Conservation (phyloP, 2,888 invertebrate species). For the Aporophyla nigra region DNA sequence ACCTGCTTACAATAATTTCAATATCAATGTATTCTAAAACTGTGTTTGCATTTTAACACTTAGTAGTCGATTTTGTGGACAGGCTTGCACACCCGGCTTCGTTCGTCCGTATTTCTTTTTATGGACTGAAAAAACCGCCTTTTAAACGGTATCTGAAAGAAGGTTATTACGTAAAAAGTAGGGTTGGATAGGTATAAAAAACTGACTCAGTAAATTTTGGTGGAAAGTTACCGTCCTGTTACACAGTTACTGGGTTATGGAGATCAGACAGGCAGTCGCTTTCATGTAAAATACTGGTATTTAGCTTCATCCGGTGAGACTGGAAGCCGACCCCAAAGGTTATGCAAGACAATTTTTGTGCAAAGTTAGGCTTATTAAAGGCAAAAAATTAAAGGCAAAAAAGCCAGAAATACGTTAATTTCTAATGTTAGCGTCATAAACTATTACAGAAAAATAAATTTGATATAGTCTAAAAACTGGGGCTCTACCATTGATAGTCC, state of each 20-base stretch:
- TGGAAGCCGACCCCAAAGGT: too few relatives aligned
- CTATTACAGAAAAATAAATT: neutral
- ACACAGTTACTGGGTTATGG: too few relatives aligned
- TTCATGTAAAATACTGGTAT: too few relatives aligned
- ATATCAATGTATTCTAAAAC: conserved; percentile 36
- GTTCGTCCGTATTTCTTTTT: neutral
- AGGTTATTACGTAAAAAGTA: neutral
- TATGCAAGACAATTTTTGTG: neutral
- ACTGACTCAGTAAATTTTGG: neutral
- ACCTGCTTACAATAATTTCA: conserved; percentile 23
- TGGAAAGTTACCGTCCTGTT: neutral
- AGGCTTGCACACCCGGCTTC: neutral
- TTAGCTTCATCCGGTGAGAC: too few relatives aligned
- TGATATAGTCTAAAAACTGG: neutral
- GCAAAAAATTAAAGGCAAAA: neutral
- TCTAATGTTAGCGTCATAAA: neutral
- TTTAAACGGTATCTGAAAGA: neutral
- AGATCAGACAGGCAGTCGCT: too few relatives aligned
- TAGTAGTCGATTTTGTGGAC: conserved; percentile 9
- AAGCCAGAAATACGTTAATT: neutral
- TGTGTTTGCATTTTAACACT: conserved; percentile 5
- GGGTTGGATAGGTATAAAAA: neutral
- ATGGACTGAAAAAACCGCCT: neutral
- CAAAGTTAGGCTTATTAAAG: too few relatives aligned
- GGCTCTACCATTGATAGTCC: too few relatives aligned